Evolutionary conservation across 2,888 invertebrate species (phyloP), one percentile per base, ranked within the genome.

Genomic region (Copidosoma aretas): DNA sequence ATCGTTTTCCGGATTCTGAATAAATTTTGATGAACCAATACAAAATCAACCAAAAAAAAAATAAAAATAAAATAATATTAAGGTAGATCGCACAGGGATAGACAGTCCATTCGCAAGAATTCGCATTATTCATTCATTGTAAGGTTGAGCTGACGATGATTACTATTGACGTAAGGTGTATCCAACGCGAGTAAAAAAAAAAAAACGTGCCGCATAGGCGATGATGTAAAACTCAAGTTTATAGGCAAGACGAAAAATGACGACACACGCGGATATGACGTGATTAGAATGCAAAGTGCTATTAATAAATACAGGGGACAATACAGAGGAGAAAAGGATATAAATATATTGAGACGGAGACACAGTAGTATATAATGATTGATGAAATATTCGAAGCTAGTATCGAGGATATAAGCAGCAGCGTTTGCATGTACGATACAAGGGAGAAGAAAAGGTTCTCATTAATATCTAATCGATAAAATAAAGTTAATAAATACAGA

Each of bases 151-250:
- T 17, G 1, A 12, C 52, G 61, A 67, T 57, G 61, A 60, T 41
- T 58, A 57, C 17, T 21, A 17, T 52, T 67, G 52, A 61, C 41
- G 52, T 51, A 17, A 46, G 4, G 43, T 15, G 14, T 46, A 46
- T 46, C 43, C 12, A 46, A 46, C 43, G 43, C 14, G 12, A 46
- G 12, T 15, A 46, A 46, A 46, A 46, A 46, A 41, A 41, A 67
- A 67, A 57, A 43, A 41, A 52, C 51, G 22, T 60, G 39, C 56
- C 21, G 39, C 24, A 15, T 14, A 58, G 51, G 56, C 51, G 41
- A 60, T 43, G 24, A 41, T 57, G 56, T 25, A 43, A 25, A 62
- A 62, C 54, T 56, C 39, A 62, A 58, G 32, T 32, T 46, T 56
- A 61, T 57, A 21, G 41, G 8, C 24, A 10, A 24, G 25, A 58